These are phyloP conservation scores for Drosophila neonasuta DNA, from an alignment of 2,888 invertebrate species.

Conservation along the genomic window DNA sequence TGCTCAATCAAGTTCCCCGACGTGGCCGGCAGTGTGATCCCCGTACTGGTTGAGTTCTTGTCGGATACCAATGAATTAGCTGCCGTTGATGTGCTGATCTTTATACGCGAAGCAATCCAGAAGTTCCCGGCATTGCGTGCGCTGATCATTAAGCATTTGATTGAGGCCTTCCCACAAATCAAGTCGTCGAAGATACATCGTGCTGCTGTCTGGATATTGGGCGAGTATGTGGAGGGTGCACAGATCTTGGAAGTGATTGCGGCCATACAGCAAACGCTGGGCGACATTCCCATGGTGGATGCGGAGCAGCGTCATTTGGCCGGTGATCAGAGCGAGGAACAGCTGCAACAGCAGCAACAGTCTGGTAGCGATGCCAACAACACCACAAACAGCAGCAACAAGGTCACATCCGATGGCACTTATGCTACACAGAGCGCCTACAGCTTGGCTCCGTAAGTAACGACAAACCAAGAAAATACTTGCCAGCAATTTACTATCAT, in stretches of 20 bases:
- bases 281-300: conserved; percentile 86
- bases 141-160: conserved; percentile 89
- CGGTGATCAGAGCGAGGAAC: conserved; percentile 86
- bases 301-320: conserved; percentile 87
- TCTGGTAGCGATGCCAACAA: conserved; percentile 23
- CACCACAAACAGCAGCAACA: conserved; percentile 69
- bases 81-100: conserved; percentile 96
- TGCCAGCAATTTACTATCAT: background rate
- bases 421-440: conserved; percentile 99
- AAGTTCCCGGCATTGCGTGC: conserved; percentile 91
- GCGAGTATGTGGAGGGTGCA: conserved; percentile 94
- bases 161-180: conserved; percentile 92
- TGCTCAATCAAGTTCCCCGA: conserved; percentile 98
- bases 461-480: background rate
- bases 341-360: conserved; percentile 54
- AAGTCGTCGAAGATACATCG: conserved; percentile 96
- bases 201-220: conserved; percentile 97
- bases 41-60: conserved; percentile 96
- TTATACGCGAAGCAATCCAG: conserved; percentile 98
- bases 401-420: conserved; percentile 98
- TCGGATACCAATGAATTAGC: conserved; percentile 94
- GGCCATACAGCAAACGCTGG: conserved; percentile 88
- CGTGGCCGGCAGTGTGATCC: conserved; percentile 95
- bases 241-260: conserved; percentile 92
- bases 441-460: conserved; percentile 88